Evolutionary conservation across 64 coral and sea anemone species (phyloP).

Genomic region (Dendrophyllia cribrosa): DNA sequence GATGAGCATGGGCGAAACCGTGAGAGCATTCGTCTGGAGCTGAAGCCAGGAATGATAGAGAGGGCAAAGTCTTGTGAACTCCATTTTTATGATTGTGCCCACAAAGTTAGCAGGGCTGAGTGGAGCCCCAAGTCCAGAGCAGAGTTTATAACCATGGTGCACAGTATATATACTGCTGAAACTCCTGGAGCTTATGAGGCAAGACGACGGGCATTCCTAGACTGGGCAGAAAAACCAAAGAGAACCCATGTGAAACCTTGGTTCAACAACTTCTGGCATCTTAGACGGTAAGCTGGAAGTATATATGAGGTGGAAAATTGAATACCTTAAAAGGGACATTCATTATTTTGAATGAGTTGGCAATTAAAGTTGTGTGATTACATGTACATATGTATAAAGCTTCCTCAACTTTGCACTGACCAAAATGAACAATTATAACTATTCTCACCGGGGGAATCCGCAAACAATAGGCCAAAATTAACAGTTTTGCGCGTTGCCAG

Average conservation of each 20-base stretch:
- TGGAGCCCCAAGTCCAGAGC: conserved; percentile 36
- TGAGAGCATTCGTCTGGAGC: neutral
- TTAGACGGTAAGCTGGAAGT: neutral
- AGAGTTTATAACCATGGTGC: conserved; percentile 39
- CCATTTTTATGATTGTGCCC: conserved; percentile 67
- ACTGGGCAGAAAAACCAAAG: conserved; percentile 47
- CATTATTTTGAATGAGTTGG: too few species aligned
- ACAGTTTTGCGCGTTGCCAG: too few species aligned
- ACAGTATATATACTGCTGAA: conserved; percentile 41
- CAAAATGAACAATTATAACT: too few species aligned
- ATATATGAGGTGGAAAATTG: too few species aligned
- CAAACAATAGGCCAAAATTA: too few species aligned
- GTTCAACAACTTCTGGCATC: conserved; percentile 57
- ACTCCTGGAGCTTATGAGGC: conserved; percentile 40
- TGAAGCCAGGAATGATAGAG: conserved; percentile 9
- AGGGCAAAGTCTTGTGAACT: conserved; percentile 53
- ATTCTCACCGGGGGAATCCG: too few species aligned
- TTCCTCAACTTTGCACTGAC: too few species aligned
- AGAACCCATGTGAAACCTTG: conserved; percentile 26
- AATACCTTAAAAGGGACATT: too few species aligned
- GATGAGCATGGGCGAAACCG: conserved; percentile 50
- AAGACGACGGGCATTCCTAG: neutral
- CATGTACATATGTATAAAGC: too few species aligned
- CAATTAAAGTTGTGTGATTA: too few species aligned
- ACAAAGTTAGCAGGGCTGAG: neutral